Evolutionary conservation across 2,113 vertebrate genomes (phyloP).

Genomic region (Thalassarche chlororhynchos): DNA sequence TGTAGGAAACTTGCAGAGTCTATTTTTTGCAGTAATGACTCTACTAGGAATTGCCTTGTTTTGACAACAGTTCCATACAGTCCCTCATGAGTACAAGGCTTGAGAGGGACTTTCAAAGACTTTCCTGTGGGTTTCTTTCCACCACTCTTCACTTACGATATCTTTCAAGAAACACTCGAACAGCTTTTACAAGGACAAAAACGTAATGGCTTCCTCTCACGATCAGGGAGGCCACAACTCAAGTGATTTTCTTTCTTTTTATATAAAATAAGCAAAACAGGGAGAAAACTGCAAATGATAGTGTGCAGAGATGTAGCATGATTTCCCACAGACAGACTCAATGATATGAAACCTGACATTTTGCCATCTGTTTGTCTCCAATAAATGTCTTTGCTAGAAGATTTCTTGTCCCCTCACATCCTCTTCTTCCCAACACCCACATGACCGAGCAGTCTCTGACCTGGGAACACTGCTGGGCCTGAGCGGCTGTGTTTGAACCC

Average conservation of each 20-base stretch:
- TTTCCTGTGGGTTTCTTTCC: not conserved
- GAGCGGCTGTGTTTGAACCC: not conserved
- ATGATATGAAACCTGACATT: not conserved
- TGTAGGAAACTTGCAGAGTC: not conserved
- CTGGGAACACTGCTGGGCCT: not conserved
- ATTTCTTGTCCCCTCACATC: not conserved
- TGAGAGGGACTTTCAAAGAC: not conserved
- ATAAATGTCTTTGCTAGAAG: not conserved
- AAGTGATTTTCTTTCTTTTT: not conserved
- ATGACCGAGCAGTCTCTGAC: rapidly evolving
- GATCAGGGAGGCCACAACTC: not conserved
- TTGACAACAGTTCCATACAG: not conserved
- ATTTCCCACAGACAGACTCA: not conserved
- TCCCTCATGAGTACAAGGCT: not conserved
- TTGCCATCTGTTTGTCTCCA: not conserved
- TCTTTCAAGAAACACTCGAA: not conserved
- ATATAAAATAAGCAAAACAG: not conserved
- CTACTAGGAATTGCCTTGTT: not conserved
- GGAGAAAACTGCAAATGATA: not conserved
- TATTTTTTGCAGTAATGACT: not conserved
- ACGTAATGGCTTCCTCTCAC: not conserved
- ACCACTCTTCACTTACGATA: not conserved
- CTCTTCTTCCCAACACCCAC: not conserved
- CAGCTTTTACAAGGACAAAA: not conserved
- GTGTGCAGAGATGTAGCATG: not conserved